Conservation (phyloP, 2,888 invertebrate species). For the Apamea monoglypha region DNA sequence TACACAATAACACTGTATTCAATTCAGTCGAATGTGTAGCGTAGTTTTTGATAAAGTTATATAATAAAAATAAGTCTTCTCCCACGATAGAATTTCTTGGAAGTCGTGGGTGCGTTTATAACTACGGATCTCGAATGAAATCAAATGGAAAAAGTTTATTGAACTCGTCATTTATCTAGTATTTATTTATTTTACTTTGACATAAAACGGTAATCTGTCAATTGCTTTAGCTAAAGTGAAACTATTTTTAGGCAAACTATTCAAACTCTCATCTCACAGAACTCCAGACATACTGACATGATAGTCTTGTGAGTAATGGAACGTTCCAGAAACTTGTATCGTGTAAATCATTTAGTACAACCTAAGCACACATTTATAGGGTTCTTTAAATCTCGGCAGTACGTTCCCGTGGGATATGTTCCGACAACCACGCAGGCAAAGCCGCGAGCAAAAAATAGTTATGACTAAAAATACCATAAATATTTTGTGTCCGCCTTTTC, state of each 20-base stretch:
- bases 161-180: background rate
- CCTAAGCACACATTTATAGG: background rate
- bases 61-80: conserved; percentile 1
- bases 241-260: background rate
- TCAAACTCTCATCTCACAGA: background rate
- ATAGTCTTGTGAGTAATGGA: background rate
- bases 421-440: background rate
- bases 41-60: conserved; percentile 41
- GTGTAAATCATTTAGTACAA: background rate
- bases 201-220: background rate
- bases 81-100: background rate
- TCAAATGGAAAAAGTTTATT: background rate
- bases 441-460: background rate
- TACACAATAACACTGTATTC: conserved; percentile 54
- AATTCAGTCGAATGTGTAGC: conserved; percentile 44
- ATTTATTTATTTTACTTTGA: background rate
- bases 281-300: background rate
- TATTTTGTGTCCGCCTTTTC: background rate
- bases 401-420: background rate
- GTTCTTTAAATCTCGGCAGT: background rate
- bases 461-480: background rate
- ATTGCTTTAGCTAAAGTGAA: background rate
- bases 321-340: too few species aligned
- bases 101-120: background rate
- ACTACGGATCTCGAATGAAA: background rate